phyloP scores from a whole-genome alignment of 2,797 vertebrate genomes.

The Phoebastria nigripes region DNA sequence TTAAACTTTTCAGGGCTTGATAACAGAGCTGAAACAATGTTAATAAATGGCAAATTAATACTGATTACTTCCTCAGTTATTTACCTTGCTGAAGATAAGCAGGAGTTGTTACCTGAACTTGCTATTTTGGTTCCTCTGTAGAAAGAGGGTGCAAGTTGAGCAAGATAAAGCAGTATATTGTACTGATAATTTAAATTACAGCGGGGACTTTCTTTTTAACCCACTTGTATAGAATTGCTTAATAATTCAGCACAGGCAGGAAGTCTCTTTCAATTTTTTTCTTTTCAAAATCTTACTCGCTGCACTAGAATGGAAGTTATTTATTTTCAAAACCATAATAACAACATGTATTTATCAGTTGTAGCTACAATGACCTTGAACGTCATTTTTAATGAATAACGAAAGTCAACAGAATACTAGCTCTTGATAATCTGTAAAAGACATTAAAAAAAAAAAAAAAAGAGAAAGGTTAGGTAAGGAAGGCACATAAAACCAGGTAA shows the following conservation, averaged over 20 bases:
- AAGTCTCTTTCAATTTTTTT: background rate
- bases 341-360: background rate
- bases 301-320: background rate
- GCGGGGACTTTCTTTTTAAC: background rate
- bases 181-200: background rate
- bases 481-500: background rate
- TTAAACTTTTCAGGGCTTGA: background rate
- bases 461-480: background rate
- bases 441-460: background rate
- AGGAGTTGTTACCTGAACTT: background rate
- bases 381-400: slow-evolving; percentile 18
- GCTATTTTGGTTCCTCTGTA: background rate
- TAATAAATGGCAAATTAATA: background rate
- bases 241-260: background rate
- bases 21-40: background rate
- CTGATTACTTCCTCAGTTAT: background rate
- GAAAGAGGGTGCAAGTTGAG: background rate
- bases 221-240: background rate
- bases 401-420: background rate
- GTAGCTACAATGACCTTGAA: background rate
- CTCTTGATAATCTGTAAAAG: background rate
- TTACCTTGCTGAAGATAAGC: background rate
- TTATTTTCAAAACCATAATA: background rate
- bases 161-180: background rate
- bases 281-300: background rate